Evolutionary conservation across 2,113 vertebrate genomes (phyloP).

Genomic region (Rhineura floridana): DNA sequence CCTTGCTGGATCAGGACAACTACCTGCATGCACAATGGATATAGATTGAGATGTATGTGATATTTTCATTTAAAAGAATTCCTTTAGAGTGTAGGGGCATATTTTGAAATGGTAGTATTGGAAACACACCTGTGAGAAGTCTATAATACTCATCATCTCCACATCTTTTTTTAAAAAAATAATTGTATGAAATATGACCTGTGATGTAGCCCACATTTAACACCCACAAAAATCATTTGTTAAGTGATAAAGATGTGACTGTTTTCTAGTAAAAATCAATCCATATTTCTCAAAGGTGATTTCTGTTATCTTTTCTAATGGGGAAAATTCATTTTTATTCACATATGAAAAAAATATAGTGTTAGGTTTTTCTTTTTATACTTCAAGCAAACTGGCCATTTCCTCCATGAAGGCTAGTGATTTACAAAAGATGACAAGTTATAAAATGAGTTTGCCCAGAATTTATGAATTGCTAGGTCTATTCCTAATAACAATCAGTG

Average conservation of each 20-base stretch:
- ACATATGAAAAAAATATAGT: conserved; percentile 34
- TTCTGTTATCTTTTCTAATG: conserved; percentile 40
- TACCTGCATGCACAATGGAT: neutral
- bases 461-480: conserved; percentile 54
- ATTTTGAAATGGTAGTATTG: neutral
- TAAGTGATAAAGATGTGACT: neutral
- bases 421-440: conserved; percentile 59
- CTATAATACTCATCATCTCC: neutral
- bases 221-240: neutral
- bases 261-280: conserved; percentile 27
- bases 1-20: neutral
- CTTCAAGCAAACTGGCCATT: conserved; percentile 33
- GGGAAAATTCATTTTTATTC: conserved; percentile 38
- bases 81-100: neutral
- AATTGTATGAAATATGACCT: neutral
- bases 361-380: neutral
- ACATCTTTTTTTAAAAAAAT: too few relatives aligned
- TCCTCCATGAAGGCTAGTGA: conserved; percentile 36
- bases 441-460: conserved; percentile 42
- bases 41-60: neutral
- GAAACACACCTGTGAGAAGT: neutral
- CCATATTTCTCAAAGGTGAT: conserved; percentile 38
- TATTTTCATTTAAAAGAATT: neutral
- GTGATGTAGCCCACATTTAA: neutral
- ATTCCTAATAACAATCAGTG: conserved; percentile 47